Evolutionary conservation across 2,888 invertebrate species (phyloP), one percentile per base, ranked within the genome.

Genomic region (Heteromyza rotundicornis): DNA sequence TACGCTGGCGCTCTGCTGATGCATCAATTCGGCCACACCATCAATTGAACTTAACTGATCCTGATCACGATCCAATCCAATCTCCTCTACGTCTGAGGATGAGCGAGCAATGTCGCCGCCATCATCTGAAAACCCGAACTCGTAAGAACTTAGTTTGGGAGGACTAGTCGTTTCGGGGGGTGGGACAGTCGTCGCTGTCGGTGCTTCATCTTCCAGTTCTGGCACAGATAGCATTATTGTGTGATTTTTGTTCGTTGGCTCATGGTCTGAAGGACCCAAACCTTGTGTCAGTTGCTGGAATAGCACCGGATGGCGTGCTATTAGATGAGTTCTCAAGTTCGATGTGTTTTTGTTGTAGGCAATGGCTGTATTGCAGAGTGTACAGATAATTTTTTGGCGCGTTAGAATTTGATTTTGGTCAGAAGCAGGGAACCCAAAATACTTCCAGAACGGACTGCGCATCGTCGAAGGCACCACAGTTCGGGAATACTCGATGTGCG

Each of bases 331-430:
- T 1, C 77, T 69, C 17, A 75, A 64, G 62, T 78, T 78, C 2
- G 78, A 74, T 5, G 78, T 77, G 35, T 78, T 78, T 58, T 74
- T 76, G 59, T 77, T 77, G 47, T 78, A 78, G 0, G 75, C 70
- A 57, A 78, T 73, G 0, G 70, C 69, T 10, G 70, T 65, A 57
- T 67, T 67, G 53, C 78, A 78, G 14, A 77, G 59, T 1, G 74
- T 71, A 61, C 78, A 78, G 10, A 78, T 69, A 2, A 78, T 71
- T 68, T 76, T 76, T 53, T 71, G 70, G 16, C 70, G 71, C 1
- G 78, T 77, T 2, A 78, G 24, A 27, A 77, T 76, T 54, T 73
- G 73, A 49, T 72, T 73, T 2, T 68, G 65, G 60, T 62, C 73
- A 35, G 76, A 72, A 1, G 75, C 70, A 7, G 78, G 78, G 61